Evolutionary conservation across 1,140 invertebrate species (phyloP), one percentile per base, ranked within the genome.

Genomic region (Samia ricini): DNA sequence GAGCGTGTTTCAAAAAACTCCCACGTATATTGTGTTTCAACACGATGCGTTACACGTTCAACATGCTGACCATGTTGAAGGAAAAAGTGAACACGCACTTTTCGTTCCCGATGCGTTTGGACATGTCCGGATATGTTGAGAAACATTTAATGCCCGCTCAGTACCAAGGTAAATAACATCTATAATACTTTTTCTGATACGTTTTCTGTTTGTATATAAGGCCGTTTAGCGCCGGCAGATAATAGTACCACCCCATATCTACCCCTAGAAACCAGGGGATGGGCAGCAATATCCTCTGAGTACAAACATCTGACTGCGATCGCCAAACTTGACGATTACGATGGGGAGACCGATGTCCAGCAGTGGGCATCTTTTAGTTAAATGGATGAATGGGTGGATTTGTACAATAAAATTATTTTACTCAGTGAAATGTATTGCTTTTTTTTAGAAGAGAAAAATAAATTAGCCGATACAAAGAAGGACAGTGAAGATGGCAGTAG

Each of bases 81-180:
- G 98, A 99, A 85, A 99, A 99, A 84, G 97, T 99, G 0, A 99
- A 99, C 85, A 99, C 97, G 0, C 97, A 98, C 79, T 99, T 99
- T 82, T 98, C 97, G n/a, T 99, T 99, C 90, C 98, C 98, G 0
- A 92, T 98, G 81, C 91, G 95, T 55, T 91, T 99, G 0, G 97
- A 98, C 81, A 99, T 99, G 98, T 95, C 96, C 0, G 95, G 96
- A 15, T 99, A 99, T 81, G 96, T 98, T 64, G 98, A 99, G 81
- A 97, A 97, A 81, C 97, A 97, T 76, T 90, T 99, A 0, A 97
- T 99, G 94, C 95, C 96, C 0, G 95, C 96, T 24, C 95, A 96
- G 71, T 96, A 96, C 81, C 94, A 95, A 88, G 95, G 89, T 90
- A 79, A 23, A 29, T n/a, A 6, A 21, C 18, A 21, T 52, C n/a